Evolutionary conservation across 1,140 invertebrate species (phyloP).

Genomic region (Liolophura sinensis): DNA sequence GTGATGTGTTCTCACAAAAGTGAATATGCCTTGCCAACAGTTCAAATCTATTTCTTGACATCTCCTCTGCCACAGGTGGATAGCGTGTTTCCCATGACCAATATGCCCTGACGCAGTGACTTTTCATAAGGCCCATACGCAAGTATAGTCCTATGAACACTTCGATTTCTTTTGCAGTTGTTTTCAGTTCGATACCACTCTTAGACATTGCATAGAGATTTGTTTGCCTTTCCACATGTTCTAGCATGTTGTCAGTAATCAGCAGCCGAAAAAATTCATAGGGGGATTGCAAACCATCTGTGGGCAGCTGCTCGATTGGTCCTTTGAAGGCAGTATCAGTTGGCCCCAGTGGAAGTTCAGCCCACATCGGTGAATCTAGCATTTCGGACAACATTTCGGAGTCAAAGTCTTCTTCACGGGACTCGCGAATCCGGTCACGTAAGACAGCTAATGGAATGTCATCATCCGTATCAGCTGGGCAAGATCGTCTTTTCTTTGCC

Average conservation of each 20-base stretch:
- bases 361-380: too few species aligned
- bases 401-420: too few species aligned
- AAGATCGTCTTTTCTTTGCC: too few species aligned
- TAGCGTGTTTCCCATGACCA: slow-evolving; percentile 19
- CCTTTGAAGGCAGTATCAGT: too few species aligned
- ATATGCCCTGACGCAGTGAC: slow-evolving; percentile 6
- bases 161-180: slow-evolving; percentile 14
- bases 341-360: too few species aligned
- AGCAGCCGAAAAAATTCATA: slow-evolving; percentile 14
- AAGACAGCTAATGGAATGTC: too few species aligned
- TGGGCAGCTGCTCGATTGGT: too few species aligned
- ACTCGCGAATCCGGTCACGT: too few species aligned
- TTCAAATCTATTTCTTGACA: slow-evolving; percentile 14
- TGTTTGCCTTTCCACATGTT: slow-evolving; percentile 7
- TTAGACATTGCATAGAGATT: slow-evolving; percentile 13
- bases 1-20: slow-evolving; percentile 17
- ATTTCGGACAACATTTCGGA: too few species aligned
- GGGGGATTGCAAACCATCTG: too few species aligned
- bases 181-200: slow-evolving; percentile 9
- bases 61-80: slow-evolving; percentile 13
- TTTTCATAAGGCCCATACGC: slow-evolving; percentile 15
- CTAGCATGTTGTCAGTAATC: slow-evolving; percentile 9
- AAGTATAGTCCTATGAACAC: slow-evolving; percentile 14
- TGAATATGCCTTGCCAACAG: slow-evolving; percentile 8
- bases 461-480: too few species aligned